A percentile compares a stretch with the other conserved stretches of the same genome.
phyloP scores from a whole-genome alignment of 2,797 vertebrate species.

The Chelmon rostratus region DNA sequence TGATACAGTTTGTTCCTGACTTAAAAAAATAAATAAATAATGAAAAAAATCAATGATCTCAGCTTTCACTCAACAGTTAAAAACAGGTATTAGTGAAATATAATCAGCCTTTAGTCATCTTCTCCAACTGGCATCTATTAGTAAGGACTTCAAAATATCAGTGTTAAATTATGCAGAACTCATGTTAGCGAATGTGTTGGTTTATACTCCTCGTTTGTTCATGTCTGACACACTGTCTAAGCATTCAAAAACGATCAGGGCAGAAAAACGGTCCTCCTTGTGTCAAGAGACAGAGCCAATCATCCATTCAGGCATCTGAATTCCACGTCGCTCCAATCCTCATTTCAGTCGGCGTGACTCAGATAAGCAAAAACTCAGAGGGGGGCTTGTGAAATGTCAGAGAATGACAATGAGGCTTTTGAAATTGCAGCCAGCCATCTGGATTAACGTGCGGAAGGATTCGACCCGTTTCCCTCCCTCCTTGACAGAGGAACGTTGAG shows the following conservation, averaged over 20 bases:
- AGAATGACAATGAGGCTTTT: constrained; percentile 76
- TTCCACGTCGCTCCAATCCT: constrained; percentile 56
- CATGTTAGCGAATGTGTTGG: constrained; percentile 33
- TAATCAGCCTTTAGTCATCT: background rate
- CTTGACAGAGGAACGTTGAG: constrained; percentile 2
- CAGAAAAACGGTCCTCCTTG: constrained; percentile 25
- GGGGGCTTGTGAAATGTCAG: constrained; percentile 67
- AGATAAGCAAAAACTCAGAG: constrained; percentile 63
- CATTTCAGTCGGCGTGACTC: constrained; percentile 71
- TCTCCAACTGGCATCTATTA: constrained; percentile 12
- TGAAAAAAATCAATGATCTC: background rate
- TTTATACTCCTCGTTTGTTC: constrained; percentile 51
- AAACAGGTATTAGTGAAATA: constrained; percentile 10
- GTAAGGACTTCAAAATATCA: constrained; percentile 21
- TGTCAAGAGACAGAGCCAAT: constrained; percentile 55
- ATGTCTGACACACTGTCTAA: constrained; percentile 37
- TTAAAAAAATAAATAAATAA: no score
- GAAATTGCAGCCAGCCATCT: constrained; percentile 67
- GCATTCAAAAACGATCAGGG: constrained; percentile 48
- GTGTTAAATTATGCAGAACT: constrained; percentile 46
- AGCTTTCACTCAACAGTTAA: background rate
- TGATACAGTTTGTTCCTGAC: background rate
- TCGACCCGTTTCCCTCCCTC: constrained; percentile 44
- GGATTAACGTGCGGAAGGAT: constrained; percentile 61
- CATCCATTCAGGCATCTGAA: constrained; percentile 63